Percentiles rank a stretch among this genome's conserved stretches.
These are phyloP conservation scores for Pionites leucogaster DNA, from an alignment of 2,113 vertebrate genomes.

Conservation along the genomic window DNA sequence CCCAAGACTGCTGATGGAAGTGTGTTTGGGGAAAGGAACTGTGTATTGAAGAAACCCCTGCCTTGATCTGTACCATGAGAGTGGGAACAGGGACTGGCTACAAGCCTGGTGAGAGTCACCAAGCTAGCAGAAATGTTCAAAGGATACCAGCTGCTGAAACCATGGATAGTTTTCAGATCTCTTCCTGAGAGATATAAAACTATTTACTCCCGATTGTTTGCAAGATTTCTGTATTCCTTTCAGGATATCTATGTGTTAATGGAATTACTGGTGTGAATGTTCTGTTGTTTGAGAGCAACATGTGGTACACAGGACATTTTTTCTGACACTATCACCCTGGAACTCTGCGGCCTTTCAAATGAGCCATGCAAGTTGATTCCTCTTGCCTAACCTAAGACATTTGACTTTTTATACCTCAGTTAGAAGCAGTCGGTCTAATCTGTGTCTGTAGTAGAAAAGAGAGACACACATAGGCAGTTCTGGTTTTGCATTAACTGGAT, in stretches of 20 bases:
- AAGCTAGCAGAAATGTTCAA: background rate
- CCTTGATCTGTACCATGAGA: background rate
- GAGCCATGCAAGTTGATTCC: background rate
- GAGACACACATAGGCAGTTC: background rate
- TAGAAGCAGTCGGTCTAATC: background rate
- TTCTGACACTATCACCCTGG: background rate
- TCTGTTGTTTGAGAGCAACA: background rate
- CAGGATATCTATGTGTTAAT: background rate
- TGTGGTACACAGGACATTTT: background rate
- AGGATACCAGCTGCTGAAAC: background rate
- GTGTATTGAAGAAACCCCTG: background rate
- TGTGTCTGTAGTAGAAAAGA: background rate
- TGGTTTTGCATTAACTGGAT: background rate
- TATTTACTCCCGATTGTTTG: background rate
- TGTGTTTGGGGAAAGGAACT: background rate
- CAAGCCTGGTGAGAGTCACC: background rate
- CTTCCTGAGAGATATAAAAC: background rate
- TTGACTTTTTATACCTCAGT: background rate
- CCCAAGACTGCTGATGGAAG: background rate
- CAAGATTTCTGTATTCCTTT: background rate
- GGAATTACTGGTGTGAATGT: background rate
- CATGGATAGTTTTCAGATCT: background rate
- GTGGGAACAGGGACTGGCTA: background rate
- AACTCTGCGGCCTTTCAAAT: background rate
- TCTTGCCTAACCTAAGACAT: background rate